Base-by-base conservation (phyloP, 2,888 invertebrate species). In the Himalopsyche kuldschensis region DNA sequence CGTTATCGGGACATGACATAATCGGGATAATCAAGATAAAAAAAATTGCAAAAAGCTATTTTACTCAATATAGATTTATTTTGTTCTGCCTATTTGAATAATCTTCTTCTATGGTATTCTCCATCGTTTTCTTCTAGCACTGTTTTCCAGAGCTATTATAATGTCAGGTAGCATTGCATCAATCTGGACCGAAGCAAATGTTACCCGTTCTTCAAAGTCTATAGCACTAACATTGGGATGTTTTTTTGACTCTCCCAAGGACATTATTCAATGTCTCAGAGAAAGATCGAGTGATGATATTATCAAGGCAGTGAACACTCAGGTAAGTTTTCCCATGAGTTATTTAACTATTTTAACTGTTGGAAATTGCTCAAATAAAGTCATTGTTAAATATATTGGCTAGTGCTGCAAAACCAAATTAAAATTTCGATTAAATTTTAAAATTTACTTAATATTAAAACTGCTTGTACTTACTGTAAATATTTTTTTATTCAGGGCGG, bases 131-230 rank as follows among this genome's bases (percentile, higher is more conserved):
- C 84, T 88, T 87, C 63, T 88, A 93, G 93, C 93, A 81, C 89
- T 95, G 83, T 95, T 95, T 88, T 93, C 94, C 87, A 92, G 94
- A 88, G 93, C 93, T 15, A 93, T 96, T 84, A 89, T 96, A 30
- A 95, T 95, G 94, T 95, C 95, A 75, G 92, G 93, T 89, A 86
- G 89, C 90, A 85, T 91, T 90, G 87, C 88, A 88, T 63, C 87
- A 90, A 41, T 89, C 89, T 85, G 87, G 48, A 88, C 88, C 85
- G 87, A 89, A 27, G 87, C 88, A 75, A 89, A 91, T 87, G 89
- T 91, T 15, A 91, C 91, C 86, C 88, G 88, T 78, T 89, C 92
- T 78, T 94, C 94, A 6, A 91, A 91, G 79, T 92, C 93, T 87
- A 89, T 95, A 82, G 93, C 94, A 20, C 90, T 91, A 81, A 89